Evolutionary conservation across 2,888 invertebrate genomes (phyloP).

Genomic region (Ormyrus labotus): DNA sequence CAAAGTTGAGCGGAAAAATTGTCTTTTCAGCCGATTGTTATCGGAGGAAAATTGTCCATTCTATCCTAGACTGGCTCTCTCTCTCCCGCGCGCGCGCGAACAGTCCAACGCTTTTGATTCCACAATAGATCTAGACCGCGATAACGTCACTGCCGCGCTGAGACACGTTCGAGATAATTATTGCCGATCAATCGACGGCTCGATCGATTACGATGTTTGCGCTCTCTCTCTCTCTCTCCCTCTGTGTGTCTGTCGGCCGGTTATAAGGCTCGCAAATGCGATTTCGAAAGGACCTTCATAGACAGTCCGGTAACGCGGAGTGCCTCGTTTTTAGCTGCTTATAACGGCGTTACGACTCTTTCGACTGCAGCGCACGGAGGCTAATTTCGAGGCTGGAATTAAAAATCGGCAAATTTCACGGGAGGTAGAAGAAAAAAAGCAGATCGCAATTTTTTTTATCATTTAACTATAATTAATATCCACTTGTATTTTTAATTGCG

Average conservation of each 20-base stretch:
- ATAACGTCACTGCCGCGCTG: constrained; percentile 48
- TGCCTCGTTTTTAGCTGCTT: background rate
- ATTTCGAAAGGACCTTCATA: constrained; percentile 68
- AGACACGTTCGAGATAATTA: constrained; percentile 52
- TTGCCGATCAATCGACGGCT: constrained; percentile 51
- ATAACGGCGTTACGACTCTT: constrained; percentile 15
- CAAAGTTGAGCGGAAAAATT: constrained; percentile 28
- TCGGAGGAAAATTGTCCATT: constrained; percentile 42
- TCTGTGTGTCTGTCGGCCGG: constrained; percentile 43
- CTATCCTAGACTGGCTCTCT: background rate
- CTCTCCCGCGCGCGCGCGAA: background rate
- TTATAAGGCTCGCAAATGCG: constrained; percentile 48
- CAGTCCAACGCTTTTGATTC: constrained; percentile 38
- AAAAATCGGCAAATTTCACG: background rate
- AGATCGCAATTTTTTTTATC: too few relatives aligned
- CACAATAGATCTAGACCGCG: constrained; percentile 42
- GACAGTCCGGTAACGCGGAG: constrained; percentile 32
- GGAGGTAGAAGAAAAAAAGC: too few relatives aligned
- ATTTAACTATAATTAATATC: too few relatives aligned
- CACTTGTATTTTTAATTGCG: too few relatives aligned
- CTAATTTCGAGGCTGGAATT: background rate
- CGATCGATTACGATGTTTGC: constrained; percentile 53
- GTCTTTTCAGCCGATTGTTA: constrained; percentile 32
- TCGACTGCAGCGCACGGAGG: background rate
- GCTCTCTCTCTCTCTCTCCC: background rate